A percentile compares a stretch with the other conserved stretches of the same genome.
Conservation (phyloP, 2,888 invertebrate genomes). For the Rutpela maculata region DNA sequence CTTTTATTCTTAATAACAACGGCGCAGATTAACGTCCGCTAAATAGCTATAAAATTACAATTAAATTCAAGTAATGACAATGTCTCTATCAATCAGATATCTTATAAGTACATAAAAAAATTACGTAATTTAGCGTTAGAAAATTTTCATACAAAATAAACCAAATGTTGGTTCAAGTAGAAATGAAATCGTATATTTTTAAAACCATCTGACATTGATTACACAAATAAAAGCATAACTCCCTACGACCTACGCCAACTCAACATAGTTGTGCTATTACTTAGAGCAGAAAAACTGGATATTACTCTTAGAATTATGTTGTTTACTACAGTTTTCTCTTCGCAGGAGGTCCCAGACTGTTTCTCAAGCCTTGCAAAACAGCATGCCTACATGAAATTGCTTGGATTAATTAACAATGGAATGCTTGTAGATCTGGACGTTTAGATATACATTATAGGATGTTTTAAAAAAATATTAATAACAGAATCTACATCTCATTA, state of each 20-base stretch:
- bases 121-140: too few relatives aligned
- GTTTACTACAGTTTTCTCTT: not conserved
- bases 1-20: too few relatives aligned
- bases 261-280: slow-evolving; percentile 7
- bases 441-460: not conserved
- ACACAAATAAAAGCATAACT: not conserved
- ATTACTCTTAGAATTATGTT: not conserved
- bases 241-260: not conserved
- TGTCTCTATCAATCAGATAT: too few relatives aligned
- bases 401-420: not conserved
- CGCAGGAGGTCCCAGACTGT: not conserved
- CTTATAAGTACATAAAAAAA: too few relatives aligned
- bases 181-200: not conserved
- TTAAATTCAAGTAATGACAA: too few relatives aligned
- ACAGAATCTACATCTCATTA: too few relatives aligned
- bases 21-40: too few relatives aligned
- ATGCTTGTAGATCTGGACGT: not conserved
- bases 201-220: not conserved
- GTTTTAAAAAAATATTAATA: too few relatives aligned
- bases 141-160: too few relatives aligned
- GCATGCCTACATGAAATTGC: not conserved
- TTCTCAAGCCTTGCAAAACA: slow-evolving; percentile 7
- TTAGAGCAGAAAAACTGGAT: not conserved
- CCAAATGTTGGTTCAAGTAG: too few relatives aligned
- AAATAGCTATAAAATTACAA: too few relatives aligned